These are phyloP conservation scores for Macquaria australasica DNA, from an alignment of 2,113 vertebrate genomes.

Conservation along the genomic window DNA sequence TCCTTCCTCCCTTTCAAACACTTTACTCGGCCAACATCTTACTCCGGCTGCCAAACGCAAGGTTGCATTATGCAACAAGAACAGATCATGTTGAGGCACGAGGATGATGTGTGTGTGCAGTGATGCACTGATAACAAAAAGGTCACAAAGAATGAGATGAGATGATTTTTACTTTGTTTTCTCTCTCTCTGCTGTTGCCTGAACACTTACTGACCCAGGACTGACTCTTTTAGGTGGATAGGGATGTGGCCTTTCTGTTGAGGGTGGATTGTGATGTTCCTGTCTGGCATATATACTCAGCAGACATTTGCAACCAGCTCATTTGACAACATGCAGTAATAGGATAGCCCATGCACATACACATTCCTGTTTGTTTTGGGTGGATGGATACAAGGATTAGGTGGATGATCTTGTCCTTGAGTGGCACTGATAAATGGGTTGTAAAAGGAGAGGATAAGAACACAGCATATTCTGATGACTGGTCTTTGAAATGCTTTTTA, in stretches of 20 bases:
- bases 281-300: neutral
- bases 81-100: neutral
- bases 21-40: slow-evolving; percentile 13
- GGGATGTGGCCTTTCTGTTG: neutral
- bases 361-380: slow-evolving; percentile 44
- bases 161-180: slow-evolving; percentile 14
- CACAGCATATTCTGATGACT: neutral
- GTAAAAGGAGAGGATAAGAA: slow-evolving; percentile 13
- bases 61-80: slow-evolving; percentile 21
- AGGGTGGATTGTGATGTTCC: neutral
- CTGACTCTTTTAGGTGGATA: neutral
- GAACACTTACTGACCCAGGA: slow-evolving; percentile 7
- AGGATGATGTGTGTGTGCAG: neutral
- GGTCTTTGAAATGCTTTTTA: slow-evolving; percentile 11
- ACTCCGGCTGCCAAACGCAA: neutral
- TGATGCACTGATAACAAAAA: slow-evolving; percentile 40
- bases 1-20: slow-evolving; percentile 37
- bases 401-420: neutral
- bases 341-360: slow-evolving; percentile 12
- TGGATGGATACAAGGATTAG: neutral
- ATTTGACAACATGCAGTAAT: slow-evolving; percentile 29
- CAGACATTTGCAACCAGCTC: slow-evolving; percentile 12
- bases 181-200: slow-evolving; percentile 21
- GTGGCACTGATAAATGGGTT: slow-evolving; percentile 13
- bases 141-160: slow-evolving; percentile 23